Percentiles rank a stretch among this genome's conserved stretches.
Conservation (phyloP, 1,140 invertebrate species). For the Hyposmocoma kahamanoa region DNA sequence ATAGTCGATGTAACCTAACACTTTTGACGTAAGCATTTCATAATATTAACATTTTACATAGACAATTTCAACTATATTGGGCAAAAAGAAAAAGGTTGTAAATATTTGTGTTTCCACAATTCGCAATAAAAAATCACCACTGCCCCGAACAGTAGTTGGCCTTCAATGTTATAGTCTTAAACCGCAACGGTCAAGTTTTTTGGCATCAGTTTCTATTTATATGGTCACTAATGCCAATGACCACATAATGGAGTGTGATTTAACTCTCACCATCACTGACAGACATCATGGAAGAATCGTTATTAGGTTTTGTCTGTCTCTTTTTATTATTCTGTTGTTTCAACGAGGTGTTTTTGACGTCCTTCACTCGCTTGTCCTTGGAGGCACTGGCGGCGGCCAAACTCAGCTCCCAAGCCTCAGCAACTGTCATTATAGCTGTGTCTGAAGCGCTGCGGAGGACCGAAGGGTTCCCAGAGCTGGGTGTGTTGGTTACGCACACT, state of each 20-base stretch:
- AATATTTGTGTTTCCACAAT: too few relatives aligned
- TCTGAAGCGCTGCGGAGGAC: conserved; percentile 51
- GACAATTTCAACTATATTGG: too few relatives aligned
- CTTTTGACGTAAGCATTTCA: not conserved
- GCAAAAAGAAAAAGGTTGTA: too few relatives aligned
- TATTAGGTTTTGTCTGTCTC: conserved; percentile 37
- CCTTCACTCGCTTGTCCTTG: conserved; percentile 88
- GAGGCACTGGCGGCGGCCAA: conserved; percentile 87
- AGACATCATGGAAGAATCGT: conserved; percentile 26
- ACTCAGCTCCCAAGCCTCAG: conserved; percentile 76
- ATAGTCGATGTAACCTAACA: too few relatives aligned
- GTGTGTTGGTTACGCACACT: conserved; percentile 18
- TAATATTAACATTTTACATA: too few relatives aligned
- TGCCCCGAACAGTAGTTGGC: too few relatives aligned
- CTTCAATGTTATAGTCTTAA: too few relatives aligned
- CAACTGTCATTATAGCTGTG: conserved; percentile 54
- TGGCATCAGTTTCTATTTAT: too few relatives aligned
- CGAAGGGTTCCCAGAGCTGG: conserved; percentile 16
- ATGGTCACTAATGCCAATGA: too few relatives aligned
- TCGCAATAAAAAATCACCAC: too few relatives aligned
- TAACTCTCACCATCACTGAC: conserved; percentile 43
- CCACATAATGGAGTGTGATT: too few relatives aligned
- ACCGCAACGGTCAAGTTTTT: too few relatives aligned
- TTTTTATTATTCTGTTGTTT: conserved; percentile 59
- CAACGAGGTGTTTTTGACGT: conserved; percentile 77